phyloP scores from a whole-genome alignment of 2,797 vertebrate species.

The Myotis pilosus region DNA sequence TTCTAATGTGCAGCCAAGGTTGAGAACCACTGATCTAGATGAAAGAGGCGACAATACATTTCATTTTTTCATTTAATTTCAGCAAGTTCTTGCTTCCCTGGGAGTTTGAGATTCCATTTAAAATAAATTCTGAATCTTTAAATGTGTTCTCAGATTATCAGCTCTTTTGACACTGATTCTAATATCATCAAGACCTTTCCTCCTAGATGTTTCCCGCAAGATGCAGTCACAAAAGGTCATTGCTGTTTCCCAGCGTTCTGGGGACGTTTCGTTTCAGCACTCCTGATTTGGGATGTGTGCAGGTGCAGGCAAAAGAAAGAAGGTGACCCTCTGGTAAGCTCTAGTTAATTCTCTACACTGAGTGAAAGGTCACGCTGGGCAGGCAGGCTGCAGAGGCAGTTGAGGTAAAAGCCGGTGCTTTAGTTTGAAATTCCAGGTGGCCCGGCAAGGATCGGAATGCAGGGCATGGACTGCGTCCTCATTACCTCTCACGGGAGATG shows the following conservation, averaged over 20 bases:
- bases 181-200: constrained; percentile 57
- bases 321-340: constrained; percentile 64
- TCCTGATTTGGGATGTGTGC: constrained; percentile 57
- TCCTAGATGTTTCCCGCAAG: constrained; percentile 69
- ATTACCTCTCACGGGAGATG: constrained; percentile 9
- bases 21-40: not conserved
- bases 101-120: not conserved
- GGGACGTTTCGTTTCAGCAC: constrained; percentile 22
- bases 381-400: not conserved
- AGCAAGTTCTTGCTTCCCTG: not conserved
- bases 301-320: constrained; percentile 58
- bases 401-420: constrained; percentile 40
- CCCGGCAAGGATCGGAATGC: constrained; percentile 47
- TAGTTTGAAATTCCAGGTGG: constrained; percentile 52
- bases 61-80: constrained; percentile 29
- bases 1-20: too few species aligned
- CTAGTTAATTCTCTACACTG: constrained; percentile 68
- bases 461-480: not conserved
- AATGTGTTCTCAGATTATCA: constrained; percentile 50
- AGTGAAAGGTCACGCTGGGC: constrained; percentile 52
- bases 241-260: not conserved
- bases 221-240: constrained; percentile 61
- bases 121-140: constrained; percentile 43
- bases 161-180: constrained; percentile 45
- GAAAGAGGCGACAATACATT: constrained; percentile 11